Percentiles rank a stretch among this genome's conserved stretches.
These are phyloP conservation scores for Borostomias antarcticus DNA, from an alignment of 2,797 vertebrate species.

Conservation along the genomic window DNA sequence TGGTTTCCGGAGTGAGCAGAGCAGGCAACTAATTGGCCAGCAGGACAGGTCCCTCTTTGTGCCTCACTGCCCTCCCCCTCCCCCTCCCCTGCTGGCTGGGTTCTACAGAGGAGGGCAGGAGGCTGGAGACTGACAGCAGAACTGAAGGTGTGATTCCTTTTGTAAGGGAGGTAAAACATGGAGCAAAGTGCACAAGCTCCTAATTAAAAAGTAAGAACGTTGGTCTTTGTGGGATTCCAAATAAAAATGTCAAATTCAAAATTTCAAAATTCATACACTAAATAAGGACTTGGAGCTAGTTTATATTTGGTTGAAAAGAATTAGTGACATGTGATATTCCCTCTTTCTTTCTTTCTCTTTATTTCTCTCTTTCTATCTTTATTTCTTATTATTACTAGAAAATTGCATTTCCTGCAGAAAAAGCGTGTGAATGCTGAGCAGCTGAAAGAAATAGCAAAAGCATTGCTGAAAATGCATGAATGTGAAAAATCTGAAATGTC, in stretches of 20 bases:
- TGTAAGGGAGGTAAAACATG: neutral
- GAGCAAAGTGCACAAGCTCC: slow-evolving; percentile 11
- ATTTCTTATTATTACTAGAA: too few relatives aligned
- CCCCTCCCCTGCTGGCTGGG: slow-evolving; percentile 34
- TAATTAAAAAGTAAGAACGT: too few relatives aligned
- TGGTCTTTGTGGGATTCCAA: too few relatives aligned
- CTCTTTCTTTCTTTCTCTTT: too few relatives aligned
- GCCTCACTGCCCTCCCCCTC: slow-evolving; percentile 17
- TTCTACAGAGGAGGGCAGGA: slow-evolving; percentile 27
- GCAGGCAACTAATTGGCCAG: slow-evolving; percentile 38
- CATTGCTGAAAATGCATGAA: too few relatives aligned
- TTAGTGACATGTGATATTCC: slow-evolving; percentile 39
- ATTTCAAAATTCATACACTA: too few relatives aligned
- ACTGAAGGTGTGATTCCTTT: slow-evolving; percentile 25
- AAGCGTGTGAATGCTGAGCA: too few relatives aligned
- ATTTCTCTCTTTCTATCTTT: too few relatives aligned
- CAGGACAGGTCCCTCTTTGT: slow-evolving; percentile 33
- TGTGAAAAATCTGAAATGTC: too few relatives aligned
- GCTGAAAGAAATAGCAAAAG: too few relatives aligned
- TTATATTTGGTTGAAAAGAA: slow-evolving; percentile 35
- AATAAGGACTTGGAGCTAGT: slow-evolving; percentile 37
- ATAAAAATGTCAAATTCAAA: too few relatives aligned
- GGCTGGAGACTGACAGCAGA: slow-evolving; percentile 40
- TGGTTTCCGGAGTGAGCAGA: slow-evolving; percentile 30
- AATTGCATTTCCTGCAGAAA: too few relatives aligned